A percentile compares a stretch with the other conserved stretches of the same genome.
Evolutionary conservation across 2,797 vertebrate species (phyloP).

Genomic region (Phaenicophaeus curvirostris): DNA sequence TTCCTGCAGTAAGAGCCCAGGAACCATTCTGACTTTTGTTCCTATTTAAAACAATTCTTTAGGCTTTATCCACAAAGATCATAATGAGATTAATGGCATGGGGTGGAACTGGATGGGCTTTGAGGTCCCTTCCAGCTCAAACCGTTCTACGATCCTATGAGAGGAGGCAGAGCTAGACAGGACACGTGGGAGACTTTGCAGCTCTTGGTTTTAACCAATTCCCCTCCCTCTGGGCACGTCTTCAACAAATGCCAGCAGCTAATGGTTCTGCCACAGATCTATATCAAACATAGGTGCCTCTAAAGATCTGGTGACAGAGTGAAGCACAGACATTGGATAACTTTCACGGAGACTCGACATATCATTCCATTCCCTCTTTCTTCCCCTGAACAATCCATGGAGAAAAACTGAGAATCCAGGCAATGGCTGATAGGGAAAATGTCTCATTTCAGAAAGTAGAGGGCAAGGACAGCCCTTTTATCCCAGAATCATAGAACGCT

Average conservation of each 20-base stretch:
- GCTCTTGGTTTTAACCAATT: not conserved
- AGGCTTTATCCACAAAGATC: not conserved
- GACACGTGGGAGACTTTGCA: not conserved
- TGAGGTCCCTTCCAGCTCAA: too few relatives aligned
- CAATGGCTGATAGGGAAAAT: not conserved
- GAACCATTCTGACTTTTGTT: not conserved
- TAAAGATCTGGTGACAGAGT: not conserved
- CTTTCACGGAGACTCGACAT: not conserved
- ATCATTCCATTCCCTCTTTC: slow-evolving; percentile 43
- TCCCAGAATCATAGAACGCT: too few relatives aligned
- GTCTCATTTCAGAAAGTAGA: not conserved
- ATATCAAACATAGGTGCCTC: not conserved
- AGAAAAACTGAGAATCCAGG: not conserved
- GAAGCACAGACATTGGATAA: not conserved
- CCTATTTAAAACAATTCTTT: not conserved
- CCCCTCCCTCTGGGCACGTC: not conserved
- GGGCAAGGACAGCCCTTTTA: not conserved
- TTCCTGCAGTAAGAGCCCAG: not conserved
- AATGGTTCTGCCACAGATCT: not conserved
- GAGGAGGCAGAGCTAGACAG: too few relatives aligned
- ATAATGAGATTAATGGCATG: rapidly evolving
- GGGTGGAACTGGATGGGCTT: too few relatives aligned
- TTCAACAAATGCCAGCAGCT: not conserved
- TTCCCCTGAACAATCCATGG: not conserved
- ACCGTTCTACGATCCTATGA: too few relatives aligned